Conservation (phyloP, 1,140 invertebrate species). For the Heliothis subflexa region DNA sequence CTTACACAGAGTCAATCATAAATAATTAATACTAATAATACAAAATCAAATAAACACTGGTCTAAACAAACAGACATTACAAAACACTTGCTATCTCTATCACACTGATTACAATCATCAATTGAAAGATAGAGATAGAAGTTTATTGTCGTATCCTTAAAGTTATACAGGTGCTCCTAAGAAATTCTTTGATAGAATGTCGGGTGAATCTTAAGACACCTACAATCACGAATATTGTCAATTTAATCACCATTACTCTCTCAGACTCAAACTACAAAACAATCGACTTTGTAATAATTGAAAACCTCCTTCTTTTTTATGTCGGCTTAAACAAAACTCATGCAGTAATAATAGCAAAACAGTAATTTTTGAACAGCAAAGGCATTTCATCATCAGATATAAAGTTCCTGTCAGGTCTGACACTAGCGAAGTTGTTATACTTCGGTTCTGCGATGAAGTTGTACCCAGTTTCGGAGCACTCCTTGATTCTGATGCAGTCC, state of each 20-base stretch:
- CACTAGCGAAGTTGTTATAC: constrained; percentile 88
- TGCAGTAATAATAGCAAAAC: constrained; percentile 84
- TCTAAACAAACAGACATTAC: not conserved
- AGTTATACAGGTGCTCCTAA: no score
- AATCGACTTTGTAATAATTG: no score
- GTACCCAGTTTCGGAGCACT: constrained; percentile 72
- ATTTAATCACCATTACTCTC: no score
- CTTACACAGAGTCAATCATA: not conserved
- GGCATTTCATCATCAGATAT: constrained; percentile 90
- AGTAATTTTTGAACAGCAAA: constrained; percentile 91
- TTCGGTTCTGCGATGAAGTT: constrained; percentile 85
- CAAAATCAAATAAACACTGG: not conserved
- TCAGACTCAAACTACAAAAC: no score
- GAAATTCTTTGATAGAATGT: no score
- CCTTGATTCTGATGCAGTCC: constrained; percentile 85
- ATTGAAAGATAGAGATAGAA: no score
- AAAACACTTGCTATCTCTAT: not conserved
- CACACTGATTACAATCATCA: no score
- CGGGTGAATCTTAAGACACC: no score
- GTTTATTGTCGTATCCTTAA: no score
- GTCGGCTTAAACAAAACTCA: constrained; percentile 8
- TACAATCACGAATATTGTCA: no score
- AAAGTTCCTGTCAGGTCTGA: constrained; percentile 91
- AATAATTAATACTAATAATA: not conserved
- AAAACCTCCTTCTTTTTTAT: no score